Conservation (phyloP, 64 coral and sea anemone species). For the Pachyseris speciosa region DNA sequence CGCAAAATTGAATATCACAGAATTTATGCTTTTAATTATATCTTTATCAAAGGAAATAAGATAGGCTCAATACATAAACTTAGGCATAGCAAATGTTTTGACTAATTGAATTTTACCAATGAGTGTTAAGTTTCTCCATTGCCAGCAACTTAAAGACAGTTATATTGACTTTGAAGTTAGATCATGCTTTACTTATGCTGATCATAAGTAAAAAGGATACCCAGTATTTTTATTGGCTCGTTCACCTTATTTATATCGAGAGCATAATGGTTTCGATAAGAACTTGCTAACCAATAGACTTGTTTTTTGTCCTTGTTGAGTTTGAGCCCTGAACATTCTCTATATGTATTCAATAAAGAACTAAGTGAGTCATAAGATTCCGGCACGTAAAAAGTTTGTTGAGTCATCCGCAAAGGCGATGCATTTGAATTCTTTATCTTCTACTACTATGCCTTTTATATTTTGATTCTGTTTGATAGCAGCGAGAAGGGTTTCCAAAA, state of each 20-base stretch:
- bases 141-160: slow-evolving; percentile 1
- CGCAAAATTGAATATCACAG: slow-evolving; percentile 19
- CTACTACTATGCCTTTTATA: slow-evolving; percentile 12
- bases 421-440: neutral
- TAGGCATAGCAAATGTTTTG: slow-evolving; percentile 20
- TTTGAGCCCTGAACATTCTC: slow-evolving; percentile 14
- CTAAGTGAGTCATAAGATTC: neutral
- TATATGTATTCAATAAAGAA: neutral
- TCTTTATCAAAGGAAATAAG: no score
- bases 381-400: neutral
- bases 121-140: slow-evolving; percentile 52
- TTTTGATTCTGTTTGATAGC: neutral
- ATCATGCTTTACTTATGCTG: neutral
- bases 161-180: neutral
- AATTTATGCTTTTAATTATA: no score
- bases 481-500: slow-evolving; percentile 13
- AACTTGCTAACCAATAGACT: neutral
- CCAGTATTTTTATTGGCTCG: slow-evolving; percentile 55
- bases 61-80: neutral
- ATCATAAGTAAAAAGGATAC: slow-evolving; percentile 45
- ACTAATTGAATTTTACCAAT: slow-evolving; percentile 34
- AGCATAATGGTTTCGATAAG: neutral
- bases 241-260: slow-evolving; percentile 6
- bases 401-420: neutral
- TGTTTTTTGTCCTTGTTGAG: slow-evolving; percentile 38